A percentile compares a stretch with the other conserved stretches of the same genome.
Evolutionary conservation across 1,140 invertebrate genomes (phyloP).

Genomic region (Ephestia elutella): DNA sequence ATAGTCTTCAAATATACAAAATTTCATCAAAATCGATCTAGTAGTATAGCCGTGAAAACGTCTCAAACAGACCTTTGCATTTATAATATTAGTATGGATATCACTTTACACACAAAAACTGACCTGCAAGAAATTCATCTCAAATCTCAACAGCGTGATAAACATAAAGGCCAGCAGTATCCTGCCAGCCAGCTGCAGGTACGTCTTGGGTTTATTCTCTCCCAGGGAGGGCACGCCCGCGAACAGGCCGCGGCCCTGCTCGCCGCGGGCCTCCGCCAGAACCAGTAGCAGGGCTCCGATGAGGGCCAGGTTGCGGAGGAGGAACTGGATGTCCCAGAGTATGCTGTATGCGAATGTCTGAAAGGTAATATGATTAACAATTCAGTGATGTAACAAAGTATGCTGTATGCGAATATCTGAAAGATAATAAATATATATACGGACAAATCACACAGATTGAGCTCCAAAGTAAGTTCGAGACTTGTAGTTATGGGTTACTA

Average conservation of each 20-base stretch:
- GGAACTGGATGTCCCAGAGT: conserved; percentile 97
- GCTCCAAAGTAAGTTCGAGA: too few relatives aligned
- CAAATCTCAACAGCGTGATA: conserved; percentile 95
- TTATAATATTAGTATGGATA: too few relatives aligned
- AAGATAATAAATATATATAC: too few relatives aligned
- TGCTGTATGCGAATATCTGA: conserved; percentile 97
- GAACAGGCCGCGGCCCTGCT: conserved; percentile 94
- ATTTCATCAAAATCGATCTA: too few relatives aligned
- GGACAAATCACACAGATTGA: too few relatives aligned
- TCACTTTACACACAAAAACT: conserved; percentile 17
- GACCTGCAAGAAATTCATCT: conserved; percentile 92
- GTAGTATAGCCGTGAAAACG: too few relatives aligned
- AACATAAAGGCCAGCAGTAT: conserved; percentile 99
- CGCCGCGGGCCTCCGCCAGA: conserved; percentile 93
- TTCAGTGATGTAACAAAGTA: conserved; percentile 98
- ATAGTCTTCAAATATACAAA: too few relatives aligned
- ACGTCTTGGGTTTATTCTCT: conserved; percentile 98
- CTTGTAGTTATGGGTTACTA: too few relatives aligned
- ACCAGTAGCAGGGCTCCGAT: conserved; percentile 96
- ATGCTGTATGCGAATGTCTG: conserved; percentile 98
- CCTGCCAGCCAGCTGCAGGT: conserved; percentile 96
- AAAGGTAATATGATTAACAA: conserved; percentile 28
- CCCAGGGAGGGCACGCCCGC: conserved; percentile 97
- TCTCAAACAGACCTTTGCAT: too few relatives aligned
- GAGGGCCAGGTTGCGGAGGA: conserved; percentile 95